Evolutionary conservation across 2,113 vertebrate genomes (phyloP), one percentile per base, ranked within the genome.

Genomic region (Ciconia stormi): DNA sequence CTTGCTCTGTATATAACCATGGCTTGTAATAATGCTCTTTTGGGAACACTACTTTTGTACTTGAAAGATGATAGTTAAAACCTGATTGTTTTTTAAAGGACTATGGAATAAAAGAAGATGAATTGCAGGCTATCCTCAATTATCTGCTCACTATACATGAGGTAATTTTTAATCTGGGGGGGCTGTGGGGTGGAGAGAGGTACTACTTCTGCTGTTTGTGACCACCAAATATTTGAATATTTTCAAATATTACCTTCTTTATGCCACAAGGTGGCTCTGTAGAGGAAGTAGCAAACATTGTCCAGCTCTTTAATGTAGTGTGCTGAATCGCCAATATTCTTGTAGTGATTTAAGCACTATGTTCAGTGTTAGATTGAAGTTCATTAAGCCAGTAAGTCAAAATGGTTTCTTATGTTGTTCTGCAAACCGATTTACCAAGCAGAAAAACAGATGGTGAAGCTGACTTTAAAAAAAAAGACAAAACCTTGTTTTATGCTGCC

Each of bases 71-170:
- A 56, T 47, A 11, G 10, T 81, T 87, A 50, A 79, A 92, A 73
- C 42, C 34, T 92, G 12, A 27, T 97, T 94, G 47, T 94, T 97
- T 97, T 97, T 97, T 97, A 42, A 97, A 99, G 99, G 99, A 99
- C 97, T 98, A 98, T 47, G 99, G 99, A 32, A 99, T 99, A 78
- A 99, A 99, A 96, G 99, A 99, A 97, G 99, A 99, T 76, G 99
- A 99, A 96, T 98, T 99, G 19, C 99, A 99, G 97, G 99, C 99
- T 89, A 99, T 99, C 97, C 98, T 99, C 80, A 99, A 99, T 98
- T 99, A 99, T 83, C 98, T 99, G 63, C 99, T 99, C 56, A 99
- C 99, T 72, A 99, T 99, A 95, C 99, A 99, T 16, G 99, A 99
- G 99, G 99, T 99, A 98, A 96, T 88, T 91, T 96, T 93, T 59